These are phyloP conservation scores for Euura lappo DNA, from an alignment of 1,140 invertebrate genomes.

Conservation along the genomic window DNA sequence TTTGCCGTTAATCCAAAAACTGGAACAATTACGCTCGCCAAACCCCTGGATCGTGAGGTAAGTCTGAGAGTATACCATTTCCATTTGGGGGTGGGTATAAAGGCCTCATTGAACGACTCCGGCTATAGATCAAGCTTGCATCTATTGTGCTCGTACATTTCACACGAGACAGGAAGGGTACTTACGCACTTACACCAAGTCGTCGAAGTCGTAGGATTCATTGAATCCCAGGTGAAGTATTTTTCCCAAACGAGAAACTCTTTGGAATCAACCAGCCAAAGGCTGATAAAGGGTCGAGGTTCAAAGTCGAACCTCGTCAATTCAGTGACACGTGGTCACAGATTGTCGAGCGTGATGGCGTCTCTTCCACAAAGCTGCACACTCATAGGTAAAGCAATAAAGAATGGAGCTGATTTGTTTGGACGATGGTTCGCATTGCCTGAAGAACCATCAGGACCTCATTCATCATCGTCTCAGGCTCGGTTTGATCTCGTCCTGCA, in stretches of 20 bases:
- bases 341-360: neutral
- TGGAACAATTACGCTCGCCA: constrained; percentile 78
- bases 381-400: too few relatives aligned
- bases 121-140: too few relatives aligned
- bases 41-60: constrained; percentile 85
- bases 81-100: too few relatives aligned
- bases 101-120: too few relatives aligned
- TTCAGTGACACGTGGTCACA: constrained; percentile 1
- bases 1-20: constrained; percentile 78
- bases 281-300: neutral
- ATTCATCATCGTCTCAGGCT: too few relatives aligned
- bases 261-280: neutral
- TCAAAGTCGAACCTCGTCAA: neutral
- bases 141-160: too few relatives aligned
- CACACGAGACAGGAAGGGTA: too few relatives aligned
- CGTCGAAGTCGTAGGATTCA: neutral
- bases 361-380: neutral
- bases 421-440: neutral
- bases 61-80: constrained; percentile 23
- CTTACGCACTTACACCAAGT: neutral
- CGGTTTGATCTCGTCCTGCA: neutral
- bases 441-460: too few relatives aligned
- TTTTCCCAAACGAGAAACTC: constrained; percentile 1
- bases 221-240: neutral
- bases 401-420: too few relatives aligned